Base-by-base conservation (phyloP, 2,888 invertebrate species). In the Onchidella celtica region DNA sequence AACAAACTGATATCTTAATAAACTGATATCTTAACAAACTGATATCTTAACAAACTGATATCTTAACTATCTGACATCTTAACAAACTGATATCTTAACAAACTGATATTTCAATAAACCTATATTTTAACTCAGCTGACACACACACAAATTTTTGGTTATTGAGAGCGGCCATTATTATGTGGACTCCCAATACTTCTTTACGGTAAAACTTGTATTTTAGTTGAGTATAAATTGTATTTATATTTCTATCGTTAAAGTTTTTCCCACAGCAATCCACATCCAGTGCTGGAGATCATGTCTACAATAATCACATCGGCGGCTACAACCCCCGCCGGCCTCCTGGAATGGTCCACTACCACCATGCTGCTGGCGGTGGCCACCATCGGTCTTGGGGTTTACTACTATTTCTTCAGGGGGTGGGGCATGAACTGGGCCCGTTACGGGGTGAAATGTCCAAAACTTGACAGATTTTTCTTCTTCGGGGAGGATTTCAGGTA, bases 401-500 rank as follows among this genome's bases (percentile, higher is more conserved):
- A 9, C 63, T 76, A 76, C 40, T 55, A 76, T 34, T 9, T n/a
- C 55, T 66, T 32, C 34, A 17, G 17, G n/a, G 29, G 34, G 21
- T 2, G 21, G 3, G 17, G 32, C 32, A 29, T 3, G 21, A 47
- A 65, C n/a, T 76, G 76, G 76, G 11, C 32, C 0, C 14, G 66
- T 24, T 65, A 63, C 9, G 76, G 76, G 0, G 76, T 76, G 32
- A 66, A 34, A 24, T 65, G 47, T 32, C 76, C 76, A 11, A 76
- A 66, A 14, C 11, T 76, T 9, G 14, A 65, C 0, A 9, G 59
- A 21, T 47, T 29, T n/a, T 76, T 32, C n/a, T 66, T 76, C 66
- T 66, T 55, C 32, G 34, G 24, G 24, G 4, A 21, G 0, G 55
- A 76, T 24, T 55, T 76, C 66, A 66, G 66, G 76, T 76, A 27